Percentiles rank a stretch among this genome's conserved stretches.
Conservation (phyloP, 2,113 vertebrate species). For the Forbesichthys papilliferus region DNA sequence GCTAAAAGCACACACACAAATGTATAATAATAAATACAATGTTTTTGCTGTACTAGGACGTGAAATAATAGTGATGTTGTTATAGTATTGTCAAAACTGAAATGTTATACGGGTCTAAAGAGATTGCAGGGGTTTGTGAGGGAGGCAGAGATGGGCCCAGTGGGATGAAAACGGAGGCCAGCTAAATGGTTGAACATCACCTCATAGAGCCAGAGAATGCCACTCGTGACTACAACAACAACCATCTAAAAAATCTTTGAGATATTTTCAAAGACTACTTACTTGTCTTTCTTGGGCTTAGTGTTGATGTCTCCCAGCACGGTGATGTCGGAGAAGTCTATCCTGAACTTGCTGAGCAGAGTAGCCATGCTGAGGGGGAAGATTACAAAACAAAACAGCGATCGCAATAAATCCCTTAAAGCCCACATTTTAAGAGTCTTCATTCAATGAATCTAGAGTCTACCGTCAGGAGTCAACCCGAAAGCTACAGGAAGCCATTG, state of each 20-base stretch:
- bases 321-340: conserved; percentile 97
- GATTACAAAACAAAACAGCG: background rate
- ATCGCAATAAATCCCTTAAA: conserved; percentile 2
- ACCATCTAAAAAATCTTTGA: background rate
- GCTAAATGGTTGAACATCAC: too few relatives aligned
- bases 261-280: conserved; percentile 47
- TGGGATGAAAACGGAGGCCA: too few relatives aligned
- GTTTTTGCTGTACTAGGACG: too few relatives aligned
- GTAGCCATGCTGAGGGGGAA: conserved; percentile 88
- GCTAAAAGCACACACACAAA: too few relatives aligned
- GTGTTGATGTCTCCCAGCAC: conserved; percentile 97
- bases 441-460: background rate
- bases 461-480: background rate
- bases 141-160: too few relatives aligned
- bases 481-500: too few relatives aligned
- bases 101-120: too few relatives aligned
- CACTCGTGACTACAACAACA: background rate
- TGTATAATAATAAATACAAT: too few relatives aligned
- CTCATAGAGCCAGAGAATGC: too few relatives aligned
- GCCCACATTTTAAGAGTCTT: background rate
- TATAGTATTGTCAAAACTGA: too few relatives aligned
- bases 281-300: conserved; percentile 97
- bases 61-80: too few relatives aligned
- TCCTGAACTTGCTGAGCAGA: conserved; percentile 96
- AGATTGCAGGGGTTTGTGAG: too few relatives aligned